A percentile compares a stretch with the other conserved stretches of the same genome.
phyloP scores from a whole-genome alignment of 2,888 invertebrate species.

The Gastrophysa polygoni region DNA sequence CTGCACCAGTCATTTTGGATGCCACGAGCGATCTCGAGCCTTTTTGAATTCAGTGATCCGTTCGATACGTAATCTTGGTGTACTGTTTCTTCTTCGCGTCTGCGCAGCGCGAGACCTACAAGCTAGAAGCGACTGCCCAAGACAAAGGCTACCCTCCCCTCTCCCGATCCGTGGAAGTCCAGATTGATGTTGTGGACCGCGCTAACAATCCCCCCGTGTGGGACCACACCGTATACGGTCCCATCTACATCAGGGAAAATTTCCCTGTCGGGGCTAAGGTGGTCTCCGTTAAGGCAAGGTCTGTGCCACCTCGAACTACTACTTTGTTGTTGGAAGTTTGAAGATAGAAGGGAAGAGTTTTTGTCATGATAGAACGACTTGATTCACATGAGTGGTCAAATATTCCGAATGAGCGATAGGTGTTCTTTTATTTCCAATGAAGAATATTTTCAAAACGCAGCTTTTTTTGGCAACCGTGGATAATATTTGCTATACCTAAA shows the following conservation, averaged over 20 bases:
- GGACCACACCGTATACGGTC: conserved; percentile 96
- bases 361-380: too few species aligned
- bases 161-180: conserved; percentile 96
- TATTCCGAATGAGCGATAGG: too few species aligned
- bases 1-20: neutral
- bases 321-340: neutral
- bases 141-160: conserved; percentile 96
- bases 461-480: too few species aligned
- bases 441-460: too few species aligned
- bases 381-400: too few species aligned
- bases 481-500: too few species aligned
- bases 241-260: conserved; percentile 97
- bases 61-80: conserved; percentile 36
- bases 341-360: neutral
- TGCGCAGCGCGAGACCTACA: conserved; percentile 91
- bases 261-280: conserved; percentile 97
- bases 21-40: neutral
- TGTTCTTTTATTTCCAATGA: too few species aligned
- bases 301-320: conserved; percentile 62
- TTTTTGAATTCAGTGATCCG: conserved; percentile 21
- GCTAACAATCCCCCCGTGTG: conserved; percentile 97
- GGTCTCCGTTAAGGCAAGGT: conserved; percentile 98
- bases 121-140: conserved; percentile 97
- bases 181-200: conserved; percentile 97
- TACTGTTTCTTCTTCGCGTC: conserved; percentile 28